These are phyloP conservation scores for Drosophila serrata DNA, from an alignment of 1,140 invertebrate genomes.

Conservation along the genomic window DNA sequence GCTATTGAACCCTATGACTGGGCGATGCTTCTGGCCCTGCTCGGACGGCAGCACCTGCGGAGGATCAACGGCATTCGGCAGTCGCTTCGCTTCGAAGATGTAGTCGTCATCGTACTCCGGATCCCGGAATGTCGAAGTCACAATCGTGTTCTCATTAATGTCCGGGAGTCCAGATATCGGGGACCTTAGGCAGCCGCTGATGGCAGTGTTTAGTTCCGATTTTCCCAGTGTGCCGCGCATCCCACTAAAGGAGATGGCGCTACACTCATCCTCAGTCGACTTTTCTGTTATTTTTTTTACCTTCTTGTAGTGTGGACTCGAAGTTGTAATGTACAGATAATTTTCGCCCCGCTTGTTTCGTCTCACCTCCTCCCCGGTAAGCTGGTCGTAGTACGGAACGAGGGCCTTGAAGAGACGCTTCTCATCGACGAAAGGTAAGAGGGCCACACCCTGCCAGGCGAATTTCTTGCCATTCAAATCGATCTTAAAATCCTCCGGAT, in stretches of 20 bases:
- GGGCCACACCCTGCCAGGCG: conserved; percentile 99
- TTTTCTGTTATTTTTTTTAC: conserved; percentile 90
- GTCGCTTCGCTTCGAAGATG: conserved; percentile 91
- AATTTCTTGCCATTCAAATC: conserved; percentile 99
- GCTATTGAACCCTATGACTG: conserved; percentile 63
- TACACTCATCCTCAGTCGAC: conserved; percentile 84
- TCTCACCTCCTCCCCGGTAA: conserved; percentile 92
- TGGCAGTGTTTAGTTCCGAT: conserved; percentile 89
- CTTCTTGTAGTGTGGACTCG: conserved; percentile 90
- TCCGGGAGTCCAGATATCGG: conserved; percentile 89
- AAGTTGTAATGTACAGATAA: conserved; percentile 91
- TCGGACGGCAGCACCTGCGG: conserved; percentile 91
- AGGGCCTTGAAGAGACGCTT: conserved; percentile 95
- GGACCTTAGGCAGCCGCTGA: conserved; percentile 86
- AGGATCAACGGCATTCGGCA: conserved; percentile 90
- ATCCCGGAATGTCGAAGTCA: conserved; percentile 92
- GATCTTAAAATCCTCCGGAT: conserved; percentile 99
- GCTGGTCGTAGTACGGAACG: conserved; percentile 90
- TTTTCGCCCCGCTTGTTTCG: conserved; percentile 92
- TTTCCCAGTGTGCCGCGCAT: conserved; percentile 91
- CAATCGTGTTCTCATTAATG: conserved; percentile 87
- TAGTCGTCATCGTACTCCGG: conserved; percentile 91
- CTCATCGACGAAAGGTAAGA: conserved; percentile 99
- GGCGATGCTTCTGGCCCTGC: conserved; percentile 58
- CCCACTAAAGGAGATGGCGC: conserved; percentile 88